Conservation (phyloP, 92 coral and sea anemone species). For the Desmophyllum pertusum region DNA sequence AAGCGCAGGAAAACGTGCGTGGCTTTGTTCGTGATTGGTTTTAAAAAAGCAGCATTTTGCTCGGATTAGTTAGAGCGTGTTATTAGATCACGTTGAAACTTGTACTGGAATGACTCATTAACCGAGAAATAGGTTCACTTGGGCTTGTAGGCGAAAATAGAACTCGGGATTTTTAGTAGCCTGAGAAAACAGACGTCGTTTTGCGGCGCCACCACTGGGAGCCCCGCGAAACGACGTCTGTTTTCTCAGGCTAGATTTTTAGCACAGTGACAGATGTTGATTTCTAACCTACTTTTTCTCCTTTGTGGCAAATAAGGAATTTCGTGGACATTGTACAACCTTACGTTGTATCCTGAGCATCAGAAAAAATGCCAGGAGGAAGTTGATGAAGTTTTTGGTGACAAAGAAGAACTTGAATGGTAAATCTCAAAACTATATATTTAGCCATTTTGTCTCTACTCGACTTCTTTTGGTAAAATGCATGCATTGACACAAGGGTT, state of each 20-base stretch:
- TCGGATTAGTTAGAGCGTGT: neutral
- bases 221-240: too few relatives aligned
- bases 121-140: neutral
- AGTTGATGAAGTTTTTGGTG: slow-evolving; percentile 37
- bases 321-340: slow-evolving; percentile 61
- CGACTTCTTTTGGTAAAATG: too few relatives aligned
- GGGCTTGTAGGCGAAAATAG: neutral
- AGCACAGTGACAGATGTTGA: neutral
- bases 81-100: too few relatives aligned
- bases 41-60: neutral
- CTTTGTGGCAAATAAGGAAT: slow-evolving; percentile 27
- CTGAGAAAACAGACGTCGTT: too few relatives aligned
- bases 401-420: slow-evolving; percentile 56
- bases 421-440: too few relatives aligned
- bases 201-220: too few relatives aligned
- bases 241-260: too few relatives aligned
- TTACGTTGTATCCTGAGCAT: slow-evolving; percentile 48
- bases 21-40: neutral
- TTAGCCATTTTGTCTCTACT: too few relatives aligned
- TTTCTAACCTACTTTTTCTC: neutral
- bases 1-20: too few relatives aligned
- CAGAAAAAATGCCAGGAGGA: slow-evolving; percentile 53
- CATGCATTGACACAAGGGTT: too few relatives aligned
- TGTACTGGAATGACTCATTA: neutral
- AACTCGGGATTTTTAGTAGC: neutral